Evolutionary conservation across 2,797 vertebrate species (phyloP).

Genomic region (Notoglanidium macrostoma): DNA sequence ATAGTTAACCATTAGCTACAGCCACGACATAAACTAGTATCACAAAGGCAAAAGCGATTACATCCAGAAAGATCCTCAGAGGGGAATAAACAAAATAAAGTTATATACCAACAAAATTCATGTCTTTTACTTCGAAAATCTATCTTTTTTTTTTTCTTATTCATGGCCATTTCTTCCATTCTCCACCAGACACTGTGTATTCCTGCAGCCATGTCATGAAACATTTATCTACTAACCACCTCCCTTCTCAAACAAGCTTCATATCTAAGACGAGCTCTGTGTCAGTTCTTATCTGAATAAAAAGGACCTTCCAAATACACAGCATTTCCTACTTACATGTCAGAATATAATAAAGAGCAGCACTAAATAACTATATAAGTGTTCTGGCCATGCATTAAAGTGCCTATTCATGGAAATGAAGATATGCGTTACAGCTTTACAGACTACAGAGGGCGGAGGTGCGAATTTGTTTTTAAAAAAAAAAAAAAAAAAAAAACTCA

Average conservation of each 20-base stretch:
- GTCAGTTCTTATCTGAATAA: conserved; percentile 15
- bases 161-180: not conserved
- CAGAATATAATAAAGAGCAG: not conserved
- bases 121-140: not conserved
- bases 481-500: not conserved
- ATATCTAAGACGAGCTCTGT: not conserved
- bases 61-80: too few species aligned
- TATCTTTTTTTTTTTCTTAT: not conserved
- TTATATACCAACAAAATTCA: too few species aligned
- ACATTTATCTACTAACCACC: conserved; percentile 28
- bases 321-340: not conserved
- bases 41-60: not conserved
- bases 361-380: not conserved
- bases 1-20: not conserved
- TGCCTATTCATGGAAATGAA: not conserved
- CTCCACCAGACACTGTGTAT: not conserved
- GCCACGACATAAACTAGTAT: too few species aligned
- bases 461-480: not conserved
- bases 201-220: not conserved
- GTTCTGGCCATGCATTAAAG: not conserved
- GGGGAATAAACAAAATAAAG: not conserved
- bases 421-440: not conserved
- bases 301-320: conserved; percentile 1
- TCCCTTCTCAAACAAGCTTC: conserved; percentile 53
- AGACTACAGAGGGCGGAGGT: not conserved